Conservation (phyloP, 2,113 vertebrate species). For the Pomatorhinus ruficollis region DNA sequence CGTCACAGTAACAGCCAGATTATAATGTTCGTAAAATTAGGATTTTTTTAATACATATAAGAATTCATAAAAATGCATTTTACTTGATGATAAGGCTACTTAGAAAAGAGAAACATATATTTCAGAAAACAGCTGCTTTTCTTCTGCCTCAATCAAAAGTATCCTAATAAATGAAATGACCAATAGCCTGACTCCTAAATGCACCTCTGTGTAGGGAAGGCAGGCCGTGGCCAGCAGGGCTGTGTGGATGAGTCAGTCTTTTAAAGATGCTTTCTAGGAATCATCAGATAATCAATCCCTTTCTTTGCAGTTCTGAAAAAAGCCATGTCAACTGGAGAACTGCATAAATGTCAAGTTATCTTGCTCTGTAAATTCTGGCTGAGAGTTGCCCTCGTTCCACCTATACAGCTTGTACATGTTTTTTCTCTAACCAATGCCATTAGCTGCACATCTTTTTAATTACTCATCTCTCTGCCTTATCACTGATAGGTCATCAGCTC, state of each 20-base stretch:
- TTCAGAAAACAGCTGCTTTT: neutral
- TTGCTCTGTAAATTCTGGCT: neutral
- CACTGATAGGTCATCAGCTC: conserved; percentile 9
- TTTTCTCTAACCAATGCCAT: neutral
- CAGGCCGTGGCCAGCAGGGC: neutral
- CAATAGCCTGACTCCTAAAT: neutral
- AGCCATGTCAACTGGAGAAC: neutral
- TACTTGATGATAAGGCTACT: neutral
- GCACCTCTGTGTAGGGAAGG: neutral
- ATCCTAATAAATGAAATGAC: neutral
- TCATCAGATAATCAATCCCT: conserved; percentile 8
- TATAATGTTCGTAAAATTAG: neutral
- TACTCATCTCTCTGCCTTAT: neutral
- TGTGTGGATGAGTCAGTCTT: neutral
- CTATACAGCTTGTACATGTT: neutral
- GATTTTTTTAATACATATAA: neutral
- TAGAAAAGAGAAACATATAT: neutral
- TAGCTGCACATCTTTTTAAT: conserved; percentile 17
- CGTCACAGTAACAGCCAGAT: neutral
- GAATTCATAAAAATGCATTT: neutral
- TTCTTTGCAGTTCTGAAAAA: neutral
- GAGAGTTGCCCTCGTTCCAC: neutral
- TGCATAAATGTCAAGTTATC: conserved; percentile 18
- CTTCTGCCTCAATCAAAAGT: neutral
- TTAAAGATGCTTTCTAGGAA: neutral